phyloP scores from a whole-genome alignment of 2,888 invertebrate species.

The Drosophila macrospina region DNA sequence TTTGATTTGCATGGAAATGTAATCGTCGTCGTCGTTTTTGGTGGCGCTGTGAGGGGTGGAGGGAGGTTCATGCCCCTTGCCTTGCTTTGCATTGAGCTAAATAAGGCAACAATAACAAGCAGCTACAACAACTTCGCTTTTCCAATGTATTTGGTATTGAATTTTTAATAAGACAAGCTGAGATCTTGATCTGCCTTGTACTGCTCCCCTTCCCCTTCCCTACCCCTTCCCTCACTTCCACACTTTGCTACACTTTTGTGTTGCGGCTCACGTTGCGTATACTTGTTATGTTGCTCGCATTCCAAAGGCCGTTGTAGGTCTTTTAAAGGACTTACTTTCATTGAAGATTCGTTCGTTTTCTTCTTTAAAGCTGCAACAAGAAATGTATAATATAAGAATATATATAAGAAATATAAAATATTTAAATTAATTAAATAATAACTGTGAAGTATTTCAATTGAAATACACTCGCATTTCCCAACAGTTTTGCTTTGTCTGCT shows the following conservation, averaged over 20 bases:
- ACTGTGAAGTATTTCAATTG: too few species aligned
- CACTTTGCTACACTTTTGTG: not conserved
- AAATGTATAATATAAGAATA: not conserved
- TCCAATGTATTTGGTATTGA: slow-evolving; percentile 76
- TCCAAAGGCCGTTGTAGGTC: slow-evolving; percentile 23
- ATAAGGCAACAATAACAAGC: slow-evolving; percentile 20
- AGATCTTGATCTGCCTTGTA: slow-evolving; percentile 31
- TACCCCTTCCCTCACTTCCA: not conserved
- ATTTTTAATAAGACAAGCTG: slow-evolving; percentile 74
- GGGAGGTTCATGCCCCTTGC: slow-evolving; percentile 20
- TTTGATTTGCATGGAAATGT: slow-evolving; percentile 81
- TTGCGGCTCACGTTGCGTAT: slow-evolving; percentile 33
- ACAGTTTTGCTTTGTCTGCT: too few species aligned
- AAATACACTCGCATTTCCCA: too few species aligned
- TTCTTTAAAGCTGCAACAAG: not conserved
- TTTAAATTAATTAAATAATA: too few species aligned
- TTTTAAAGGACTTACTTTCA: slow-evolving; percentile 31
- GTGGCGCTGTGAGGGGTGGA: too few species aligned
- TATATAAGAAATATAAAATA: not conserved
- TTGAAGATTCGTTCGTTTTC: not conserved
- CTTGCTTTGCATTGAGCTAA: slow-evolving; percentile 6
- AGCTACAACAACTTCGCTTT: slow-evolving; percentile 30
- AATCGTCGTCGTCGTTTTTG: slow-evolving; percentile 58
- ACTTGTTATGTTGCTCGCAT: slow-evolving; percentile 35
- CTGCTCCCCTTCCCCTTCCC: too few species aligned